A percentile compares a stretch with the other conserved stretches of the same genome.
These are phyloP conservation scores for Xestia ashworthii DNA, from an alignment of 2,888 invertebrate species.

Conservation along the genomic window DNA sequence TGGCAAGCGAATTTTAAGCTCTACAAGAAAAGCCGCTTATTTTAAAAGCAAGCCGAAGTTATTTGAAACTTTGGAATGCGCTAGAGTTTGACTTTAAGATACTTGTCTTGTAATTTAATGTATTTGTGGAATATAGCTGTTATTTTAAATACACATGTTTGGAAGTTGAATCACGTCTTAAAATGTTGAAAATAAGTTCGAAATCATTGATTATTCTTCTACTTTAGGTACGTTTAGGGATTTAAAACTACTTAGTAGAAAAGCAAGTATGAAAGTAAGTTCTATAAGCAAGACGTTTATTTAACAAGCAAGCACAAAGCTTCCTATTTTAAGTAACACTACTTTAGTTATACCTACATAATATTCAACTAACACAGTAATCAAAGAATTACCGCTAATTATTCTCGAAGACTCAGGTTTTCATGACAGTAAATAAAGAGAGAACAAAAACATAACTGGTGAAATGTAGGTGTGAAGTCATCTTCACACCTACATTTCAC, in stretches of 20 bases:
- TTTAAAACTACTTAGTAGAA: neutral
- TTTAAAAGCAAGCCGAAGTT: conserved; percentile 78
- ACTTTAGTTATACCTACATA: too few relatives aligned
- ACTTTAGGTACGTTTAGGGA: neutral
- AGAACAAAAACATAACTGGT: too few relatives aligned
- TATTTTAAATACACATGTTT: neutral
- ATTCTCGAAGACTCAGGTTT: neutral
- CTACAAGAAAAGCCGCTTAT: conserved; percentile 80
- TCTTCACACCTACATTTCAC: neutral
- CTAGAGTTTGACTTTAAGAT: conserved; percentile 20
- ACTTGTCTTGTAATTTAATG: conserved; percentile 7
- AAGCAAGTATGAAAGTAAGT: neutral
- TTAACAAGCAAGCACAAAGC: neutral
- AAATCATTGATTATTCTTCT: too few relatives aligned
- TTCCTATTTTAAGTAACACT: neutral
- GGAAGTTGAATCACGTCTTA: neutral
- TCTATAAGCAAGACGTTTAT: neutral
- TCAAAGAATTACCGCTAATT: neutral
- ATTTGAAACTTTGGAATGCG: conserved; percentile 50
- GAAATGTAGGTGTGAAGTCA: too few relatives aligned
- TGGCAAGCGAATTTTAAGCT: conserved; percentile 65
- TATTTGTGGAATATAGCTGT: conserved; percentile 17
- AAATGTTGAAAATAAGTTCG: neutral
- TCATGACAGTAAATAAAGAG: neutral
- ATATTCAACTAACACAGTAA: neutral